Base-by-base conservation (phyloP, 2,888 invertebrate species). In the Patella pellucida region DNA sequence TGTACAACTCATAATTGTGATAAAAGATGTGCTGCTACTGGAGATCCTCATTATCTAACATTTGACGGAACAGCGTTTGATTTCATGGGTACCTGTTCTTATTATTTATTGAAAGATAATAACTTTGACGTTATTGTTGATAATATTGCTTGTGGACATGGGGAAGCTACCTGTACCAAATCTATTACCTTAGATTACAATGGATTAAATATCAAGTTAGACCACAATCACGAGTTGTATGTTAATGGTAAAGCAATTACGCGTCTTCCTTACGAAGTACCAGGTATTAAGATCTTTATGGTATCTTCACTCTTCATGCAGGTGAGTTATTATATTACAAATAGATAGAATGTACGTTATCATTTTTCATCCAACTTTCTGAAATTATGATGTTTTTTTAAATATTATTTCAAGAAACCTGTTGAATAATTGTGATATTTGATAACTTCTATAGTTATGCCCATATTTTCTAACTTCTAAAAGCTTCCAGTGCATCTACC, bases 61-160 rank as follows among this genome's bases (percentile, higher is more conserved):
- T 97, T 97, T 89, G 97, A 97, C 91, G 97, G 97, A 0, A 94
- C 93, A 81, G 94, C 94, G 1, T 97, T 93, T 90, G 95, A 96
- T 91, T 97, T 97, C 90, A 96, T 96, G 96, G 97, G 97, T 0
- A 95, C 94, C 85, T 97, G 97, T 90, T 94, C 95, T 0, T 97
- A 97, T 90, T 95, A 95, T 88, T 91, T 97, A 83, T 92, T 97
- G 31, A 94, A 94, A 85, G 93, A 94, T 0, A 91, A 93, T 0
- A 93, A 95, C 84, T 93, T 95, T 81, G 83, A 84, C 71, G 75
- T 88, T 76, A 84, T 85, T 41, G 83, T 81, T 11, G 84, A 86
- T 82, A 88, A 88, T 87, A 94, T 95, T 0, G 95, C 95, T 3
- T 97, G 96, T 86, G 94, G 95, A 1, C 96, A 96, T 0, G 93